Conservation (phyloP, 37 sponge, comb jelly and placozoan species). For the Spongilla lacustris region DNA sequence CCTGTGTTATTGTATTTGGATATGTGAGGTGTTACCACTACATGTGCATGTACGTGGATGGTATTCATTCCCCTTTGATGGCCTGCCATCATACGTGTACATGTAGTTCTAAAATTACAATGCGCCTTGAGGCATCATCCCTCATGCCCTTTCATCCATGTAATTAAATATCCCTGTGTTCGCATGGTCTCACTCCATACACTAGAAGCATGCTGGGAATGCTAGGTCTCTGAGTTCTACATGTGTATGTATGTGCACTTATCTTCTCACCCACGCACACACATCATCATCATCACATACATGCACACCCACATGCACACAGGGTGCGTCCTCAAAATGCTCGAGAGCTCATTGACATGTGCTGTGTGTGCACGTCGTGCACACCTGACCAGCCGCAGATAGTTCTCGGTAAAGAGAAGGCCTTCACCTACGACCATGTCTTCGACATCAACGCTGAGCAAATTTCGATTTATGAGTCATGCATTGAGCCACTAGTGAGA, state of each 20-base stretch:
- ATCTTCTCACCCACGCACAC: background rate
- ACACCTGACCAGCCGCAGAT: slow-evolving; percentile 88
- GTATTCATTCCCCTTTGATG: background rate
- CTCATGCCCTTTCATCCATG: background rate
- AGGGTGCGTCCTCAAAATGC: slow-evolving; percentile 95
- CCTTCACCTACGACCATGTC: slow-evolving; percentile 96
- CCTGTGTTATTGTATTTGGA: too few relatives aligned
- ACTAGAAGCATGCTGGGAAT: background rate
- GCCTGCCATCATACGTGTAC: too few relatives aligned
- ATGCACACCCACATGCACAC: background rate
- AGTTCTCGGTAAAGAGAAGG: slow-evolving; percentile 91
- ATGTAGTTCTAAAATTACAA: too few relatives aligned
- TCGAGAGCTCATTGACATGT: slow-evolving; percentile 89
- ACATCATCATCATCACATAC: too few relatives aligned
- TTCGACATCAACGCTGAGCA: slow-evolving; percentile 79
- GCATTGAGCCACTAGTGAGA: slow-evolving; percentile 77
- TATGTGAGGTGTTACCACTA: too few relatives aligned
- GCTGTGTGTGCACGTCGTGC: slow-evolving; percentile 80
- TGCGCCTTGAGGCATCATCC: background rate
- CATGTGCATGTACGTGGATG: background rate
- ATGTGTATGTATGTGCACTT: background rate
- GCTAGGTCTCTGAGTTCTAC: background rate
- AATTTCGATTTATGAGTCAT: slow-evolving; percentile 55
- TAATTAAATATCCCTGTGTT: background rate
- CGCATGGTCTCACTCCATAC: background rate